phyloP scores from a whole-genome alignment of 2,797 vertebrate species.

The Florisuga fusca region DNA sequence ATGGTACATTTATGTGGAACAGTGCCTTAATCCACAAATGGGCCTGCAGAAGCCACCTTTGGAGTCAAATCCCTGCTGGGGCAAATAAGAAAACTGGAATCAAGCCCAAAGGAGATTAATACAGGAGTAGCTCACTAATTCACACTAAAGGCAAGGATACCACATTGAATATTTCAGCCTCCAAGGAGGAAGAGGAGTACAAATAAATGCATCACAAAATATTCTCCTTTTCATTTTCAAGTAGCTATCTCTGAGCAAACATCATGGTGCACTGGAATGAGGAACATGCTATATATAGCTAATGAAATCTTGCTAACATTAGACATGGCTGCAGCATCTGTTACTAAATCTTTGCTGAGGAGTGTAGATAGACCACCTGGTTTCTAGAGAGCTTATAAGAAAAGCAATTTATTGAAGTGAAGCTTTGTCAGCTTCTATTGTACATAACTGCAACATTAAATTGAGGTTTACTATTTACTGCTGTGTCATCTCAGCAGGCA shows the following conservation, averaged over 20 bases:
- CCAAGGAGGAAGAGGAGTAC: not conserved
- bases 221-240: not conserved
- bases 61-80: slow-evolving; percentile 18
- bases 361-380: not conserved
- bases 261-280: not conserved
- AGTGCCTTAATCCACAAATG: slow-evolving; percentile 50
- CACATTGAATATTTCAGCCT: not conserved
- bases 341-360: slow-evolving; percentile 43
- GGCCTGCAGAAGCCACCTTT: slow-evolving; percentile 36
- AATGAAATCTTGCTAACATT: slow-evolving; percentile 49
- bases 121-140: slow-evolving; percentile 13
- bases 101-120: slow-evolving; percentile 46
- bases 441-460: not conserved
- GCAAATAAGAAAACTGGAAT: slow-evolving; percentile 27
- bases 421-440: slow-evolving; percentile 32
- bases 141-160: not conserved
- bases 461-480: slow-evolving; percentile 25
- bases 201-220: slow-evolving; percentile 8
- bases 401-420: slow-evolving; percentile 19
- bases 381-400: not conserved
- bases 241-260: not conserved
- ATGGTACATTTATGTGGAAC: not conserved
- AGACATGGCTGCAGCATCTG: slow-evolving; percentile 53
- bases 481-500: slow-evolving; percentile 14
- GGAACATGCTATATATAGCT: slow-evolving; percentile 14